A percentile compares a stretch with the other conserved stretches of the same genome.
phyloP scores from a whole-genome alignment of 2,888 invertebrate genomes.

The Omphaloscelis lunosa region DNA sequence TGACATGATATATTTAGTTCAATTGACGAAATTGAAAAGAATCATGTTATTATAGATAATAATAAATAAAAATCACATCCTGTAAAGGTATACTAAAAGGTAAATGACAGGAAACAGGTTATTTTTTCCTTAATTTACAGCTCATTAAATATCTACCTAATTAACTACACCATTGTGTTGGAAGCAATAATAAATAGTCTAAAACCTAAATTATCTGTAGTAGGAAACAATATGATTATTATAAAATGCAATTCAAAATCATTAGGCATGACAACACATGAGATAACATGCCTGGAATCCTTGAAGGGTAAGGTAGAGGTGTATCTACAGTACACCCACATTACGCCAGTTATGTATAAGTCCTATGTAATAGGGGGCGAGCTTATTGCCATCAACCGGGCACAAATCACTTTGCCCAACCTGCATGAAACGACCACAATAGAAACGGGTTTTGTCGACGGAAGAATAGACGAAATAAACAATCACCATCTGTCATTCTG shows the following conservation, averaged over 20 bases:
- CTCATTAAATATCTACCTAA: constrained; percentile 19
- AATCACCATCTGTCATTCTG: no score
- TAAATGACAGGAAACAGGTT: constrained; percentile 10
- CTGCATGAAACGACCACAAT: no score
- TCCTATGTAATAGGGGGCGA: not conserved
- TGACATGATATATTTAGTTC: not conserved
- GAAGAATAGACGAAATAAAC: no score
- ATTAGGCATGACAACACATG: not conserved
- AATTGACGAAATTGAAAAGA: not conserved
- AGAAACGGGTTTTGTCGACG: no score
- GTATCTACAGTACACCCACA: not conserved
- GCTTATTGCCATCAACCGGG: not conserved
- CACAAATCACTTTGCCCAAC: no score
- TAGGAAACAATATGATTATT: constrained; percentile 13
- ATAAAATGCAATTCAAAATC: constrained; percentile 23
- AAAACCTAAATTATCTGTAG: not conserved
- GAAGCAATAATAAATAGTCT: not conserved
- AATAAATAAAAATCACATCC: constrained; percentile 30
- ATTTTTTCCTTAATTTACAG: constrained; percentile 33
- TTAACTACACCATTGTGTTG: not conserved
- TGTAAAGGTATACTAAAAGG: constrained; percentile 19
- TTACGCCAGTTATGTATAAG: not conserved
- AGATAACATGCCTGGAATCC: not conserved
- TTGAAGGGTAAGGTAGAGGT: no score
- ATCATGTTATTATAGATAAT: not conserved